phyloP scores from a whole-genome alignment of 2,797 vertebrate genomes.

The Diplodus puntazzo region DNA sequence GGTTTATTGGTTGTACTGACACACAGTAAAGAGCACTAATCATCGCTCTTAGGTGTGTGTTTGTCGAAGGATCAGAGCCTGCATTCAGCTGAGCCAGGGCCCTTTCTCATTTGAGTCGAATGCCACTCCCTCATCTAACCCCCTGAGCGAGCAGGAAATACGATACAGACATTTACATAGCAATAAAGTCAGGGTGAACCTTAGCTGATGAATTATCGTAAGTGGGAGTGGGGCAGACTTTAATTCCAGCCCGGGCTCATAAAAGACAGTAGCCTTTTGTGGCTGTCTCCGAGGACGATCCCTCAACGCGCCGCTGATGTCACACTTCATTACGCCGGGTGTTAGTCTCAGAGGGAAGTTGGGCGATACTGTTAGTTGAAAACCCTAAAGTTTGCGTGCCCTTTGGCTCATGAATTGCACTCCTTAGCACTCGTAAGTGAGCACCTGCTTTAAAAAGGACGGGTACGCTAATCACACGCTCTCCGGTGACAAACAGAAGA shows the following conservation, averaged over 20 bases:
- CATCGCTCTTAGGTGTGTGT: conserved; percentile 42
- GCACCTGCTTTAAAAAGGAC: conserved; percentile 18
- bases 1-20: conserved; percentile 27
- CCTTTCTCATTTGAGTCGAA: conserved; percentile 37
- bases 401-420: conserved; percentile 32
- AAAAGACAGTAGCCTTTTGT: conserved; percentile 72
- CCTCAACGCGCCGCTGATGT: conserved; percentile 47
- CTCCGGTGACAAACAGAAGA: conserved; percentile 72
- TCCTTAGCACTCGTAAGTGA: conserved; percentile 14
- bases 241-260: conserved; percentile 64
- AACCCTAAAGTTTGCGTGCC: conserved; percentile 27
- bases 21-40: conserved; percentile 31
- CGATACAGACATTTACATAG: conserved; percentile 76
- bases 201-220: conserved; percentile 65
- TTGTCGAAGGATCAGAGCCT: conserved; percentile 57
- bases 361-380: conserved; percentile 29
- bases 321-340: conserved; percentile 54
- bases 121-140: conserved; percentile 50
- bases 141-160: conserved; percentile 58
- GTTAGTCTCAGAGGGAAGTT: conserved; percentile 27
- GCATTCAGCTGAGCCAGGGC: conserved; percentile 54
- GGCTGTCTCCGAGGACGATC: conserved; percentile 53
- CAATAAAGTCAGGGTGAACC: conserved; percentile 71
- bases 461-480: conserved; percentile 59
- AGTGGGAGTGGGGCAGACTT: conserved; percentile 60